Conservation (phyloP, 2,888 invertebrate genomes). For the Diarsia mendica region DNA sequence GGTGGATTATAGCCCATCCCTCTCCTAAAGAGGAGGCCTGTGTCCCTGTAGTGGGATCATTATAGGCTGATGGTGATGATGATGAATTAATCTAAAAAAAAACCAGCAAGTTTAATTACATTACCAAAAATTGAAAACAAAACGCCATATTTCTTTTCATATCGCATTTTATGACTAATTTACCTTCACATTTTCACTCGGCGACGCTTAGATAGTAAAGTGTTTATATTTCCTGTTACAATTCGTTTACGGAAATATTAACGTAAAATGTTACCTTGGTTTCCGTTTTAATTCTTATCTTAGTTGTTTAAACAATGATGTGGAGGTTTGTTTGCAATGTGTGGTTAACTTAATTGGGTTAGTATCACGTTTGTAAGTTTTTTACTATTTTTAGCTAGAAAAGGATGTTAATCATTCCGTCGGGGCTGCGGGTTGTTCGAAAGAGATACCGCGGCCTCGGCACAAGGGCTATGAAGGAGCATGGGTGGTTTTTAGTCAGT, state of each 20-base stretch:
- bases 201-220: constrained; percentile 33
- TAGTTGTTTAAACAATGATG: constrained; percentile 8
- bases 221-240: constrained; percentile 52
- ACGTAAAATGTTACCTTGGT: constrained; percentile 34
- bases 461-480: too few relatives aligned
- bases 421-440: too few relatives aligned
- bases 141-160: not conserved
- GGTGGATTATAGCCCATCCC: too few relatives aligned
- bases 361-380: not conserved
- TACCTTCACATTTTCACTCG: constrained; percentile 21
- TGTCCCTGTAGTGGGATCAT: too few relatives aligned
- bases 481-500: too few relatives aligned
- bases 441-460: too few relatives aligned
- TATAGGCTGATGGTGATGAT: too few relatives aligned
- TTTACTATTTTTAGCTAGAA: too few relatives aligned
- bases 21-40: too few relatives aligned
- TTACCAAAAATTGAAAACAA: not conserved
- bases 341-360: not conserved
- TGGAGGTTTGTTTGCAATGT: constrained; percentile 32
- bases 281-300: constrained; percentile 50
- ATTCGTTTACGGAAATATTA: constrained; percentile 54
- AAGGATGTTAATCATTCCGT: too few relatives aligned
- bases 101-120: not conserved
- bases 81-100: not conserved
- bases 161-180: constrained; percentile 52